Evolutionary conservation across 1,140 invertebrate species (phyloP).

Genomic region (Bombus terrestris): DNA sequence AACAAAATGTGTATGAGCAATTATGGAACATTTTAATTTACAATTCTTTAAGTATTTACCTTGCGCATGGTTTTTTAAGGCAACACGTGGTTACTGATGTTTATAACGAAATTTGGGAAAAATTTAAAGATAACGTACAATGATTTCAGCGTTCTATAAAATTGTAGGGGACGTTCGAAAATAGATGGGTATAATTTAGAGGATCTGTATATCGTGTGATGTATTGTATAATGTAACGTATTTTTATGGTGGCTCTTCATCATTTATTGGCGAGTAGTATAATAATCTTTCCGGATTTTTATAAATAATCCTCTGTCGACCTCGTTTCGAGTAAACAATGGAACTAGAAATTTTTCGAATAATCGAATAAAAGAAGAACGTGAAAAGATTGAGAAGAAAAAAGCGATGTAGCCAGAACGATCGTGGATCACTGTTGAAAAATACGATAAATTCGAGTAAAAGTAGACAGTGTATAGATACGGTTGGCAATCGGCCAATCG

Average conservation of each 20-base stretch:
- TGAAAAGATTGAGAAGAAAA: conserved; percentile 1
- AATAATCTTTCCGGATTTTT: background rate
- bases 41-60: too few relatives aligned
- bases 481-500: conserved; percentile 50
- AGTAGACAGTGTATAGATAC: conserved; percentile 32
- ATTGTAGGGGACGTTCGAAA: too few relatives aligned
- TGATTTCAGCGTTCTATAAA: too few relatives aligned
- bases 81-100: background rate
- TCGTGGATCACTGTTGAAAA: conserved; percentile 14
- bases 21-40: too few relatives aligned
- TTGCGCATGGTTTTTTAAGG: too few relatives aligned
- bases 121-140: background rate
- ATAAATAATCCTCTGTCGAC: background rate
- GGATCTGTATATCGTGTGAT: too few relatives aligned
- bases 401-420: background rate
- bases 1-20: too few relatives aligned
- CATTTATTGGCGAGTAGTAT: too few relatives aligned
- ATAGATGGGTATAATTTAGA: too few relatives aligned
- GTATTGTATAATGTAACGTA: too few relatives aligned
- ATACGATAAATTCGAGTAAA: conserved; percentile 30
- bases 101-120: background rate
- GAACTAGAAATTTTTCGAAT: background rate
- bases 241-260: too few relatives aligned
- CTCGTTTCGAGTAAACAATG: background rate
- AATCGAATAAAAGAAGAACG: background rate